Evolutionary conservation across 1,140 invertebrate genomes (phyloP).

Genomic region (Druon quercuslanigerum): DNA sequence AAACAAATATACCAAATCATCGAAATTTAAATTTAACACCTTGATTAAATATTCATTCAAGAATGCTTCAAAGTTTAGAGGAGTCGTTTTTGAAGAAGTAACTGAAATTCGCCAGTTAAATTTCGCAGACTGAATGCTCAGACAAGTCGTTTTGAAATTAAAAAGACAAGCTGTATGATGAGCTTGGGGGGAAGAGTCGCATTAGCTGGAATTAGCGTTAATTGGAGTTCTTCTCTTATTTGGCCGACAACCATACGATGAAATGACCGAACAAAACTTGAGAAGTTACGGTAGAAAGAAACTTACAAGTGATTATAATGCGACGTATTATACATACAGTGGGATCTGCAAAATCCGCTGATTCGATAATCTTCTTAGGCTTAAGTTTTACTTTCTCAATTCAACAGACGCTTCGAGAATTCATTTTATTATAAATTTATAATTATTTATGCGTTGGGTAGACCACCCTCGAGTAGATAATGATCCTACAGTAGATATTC

Average conservation of each 20-base stretch:
- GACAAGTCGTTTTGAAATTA: constrained; percentile 64
- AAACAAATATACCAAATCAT: too few species aligned
- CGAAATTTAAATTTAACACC: too few species aligned
- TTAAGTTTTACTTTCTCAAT: constrained; percentile 42
- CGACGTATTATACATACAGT: constrained; percentile 49
- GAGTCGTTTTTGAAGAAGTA: constrained; percentile 29
- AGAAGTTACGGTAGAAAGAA: constrained; percentile 51
- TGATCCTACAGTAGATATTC: too few species aligned
- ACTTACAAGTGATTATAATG: constrained; percentile 40
- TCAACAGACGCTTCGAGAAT: background rate
- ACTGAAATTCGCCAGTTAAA: constrained; percentile 41
- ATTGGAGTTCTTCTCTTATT: constrained; percentile 64
- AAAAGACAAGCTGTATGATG: constrained; percentile 58
- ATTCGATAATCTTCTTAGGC: constrained; percentile 55
- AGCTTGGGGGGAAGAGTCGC: constrained; percentile 58
- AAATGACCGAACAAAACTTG: constrained; percentile 43
- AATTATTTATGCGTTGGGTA: background rate
- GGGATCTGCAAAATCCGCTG: constrained; percentile 44
- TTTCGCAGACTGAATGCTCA: constrained; percentile 56
- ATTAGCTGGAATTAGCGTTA: constrained; percentile 74
- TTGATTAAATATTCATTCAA: too few species aligned
- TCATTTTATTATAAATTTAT: background rate
- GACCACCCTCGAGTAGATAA: too few species aligned
- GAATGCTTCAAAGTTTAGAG: background rate
- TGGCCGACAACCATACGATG: constrained; percentile 48